phyloP scores from a whole-genome alignment of 2,797 vertebrate species.

The Lagodon rhomboides region DNA sequence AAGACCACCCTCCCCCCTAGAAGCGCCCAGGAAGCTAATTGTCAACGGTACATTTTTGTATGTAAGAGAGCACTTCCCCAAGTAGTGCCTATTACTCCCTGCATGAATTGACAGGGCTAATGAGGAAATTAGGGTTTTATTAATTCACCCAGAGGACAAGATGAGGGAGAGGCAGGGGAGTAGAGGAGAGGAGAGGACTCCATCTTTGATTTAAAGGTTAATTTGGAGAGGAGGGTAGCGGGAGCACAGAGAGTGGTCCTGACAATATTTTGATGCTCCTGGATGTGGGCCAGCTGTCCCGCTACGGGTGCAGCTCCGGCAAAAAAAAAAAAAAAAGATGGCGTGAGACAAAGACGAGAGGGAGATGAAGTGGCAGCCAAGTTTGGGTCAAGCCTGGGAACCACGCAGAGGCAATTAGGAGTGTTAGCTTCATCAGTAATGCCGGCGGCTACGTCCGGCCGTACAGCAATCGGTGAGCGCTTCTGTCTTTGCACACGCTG shows the following conservation, averaged over 20 bases:
- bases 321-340: conserved; percentile 30
- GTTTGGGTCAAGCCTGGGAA: conserved; percentile 70
- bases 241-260: conserved; percentile 70
- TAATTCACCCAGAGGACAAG: conserved; percentile 81
- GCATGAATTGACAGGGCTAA: conserved; percentile 83
- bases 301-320: conserved; percentile 41
- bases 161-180: conserved; percentile 65
- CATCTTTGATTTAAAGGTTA: conserved; percentile 86
- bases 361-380: conserved; percentile 69
- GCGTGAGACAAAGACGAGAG: conserved; percentile 55
- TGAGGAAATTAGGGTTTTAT: conserved; percentile 85
- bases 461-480: conserved; percentile 50
- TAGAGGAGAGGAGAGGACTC: conserved; percentile 60
- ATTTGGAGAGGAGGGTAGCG: conserved; percentile 74
- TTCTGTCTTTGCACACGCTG: conserved; percentile 49
- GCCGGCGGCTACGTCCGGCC: conserved; percentile 56
- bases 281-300: conserved; percentile 76
- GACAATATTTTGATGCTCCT: conserved; percentile 79
- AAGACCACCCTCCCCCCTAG: conserved; percentile 32
- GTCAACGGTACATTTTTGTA: conserved; percentile 72
- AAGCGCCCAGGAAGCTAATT: conserved; percentile 72
- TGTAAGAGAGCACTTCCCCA: conserved; percentile 71
- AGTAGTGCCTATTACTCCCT: conserved; percentile 75
- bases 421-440: conserved; percentile 73
- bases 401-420: conserved; percentile 78